Evolutionary conservation across 2,888 invertebrate species (phyloP).

Genomic region (Boloria selene): DNA sequence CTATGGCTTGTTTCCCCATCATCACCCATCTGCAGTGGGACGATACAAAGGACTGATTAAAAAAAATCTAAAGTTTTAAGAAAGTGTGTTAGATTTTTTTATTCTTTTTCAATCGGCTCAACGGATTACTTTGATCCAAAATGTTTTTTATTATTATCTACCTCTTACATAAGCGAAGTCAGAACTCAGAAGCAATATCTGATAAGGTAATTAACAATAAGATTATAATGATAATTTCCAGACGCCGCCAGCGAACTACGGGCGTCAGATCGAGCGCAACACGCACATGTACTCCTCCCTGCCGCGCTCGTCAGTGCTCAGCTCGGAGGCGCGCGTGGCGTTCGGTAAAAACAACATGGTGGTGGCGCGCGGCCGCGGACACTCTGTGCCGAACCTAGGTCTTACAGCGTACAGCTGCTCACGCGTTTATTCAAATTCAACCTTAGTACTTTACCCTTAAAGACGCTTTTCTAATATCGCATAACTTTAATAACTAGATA

Average conservation of each 20-base stretch:
- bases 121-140: no score
- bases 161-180: no score
- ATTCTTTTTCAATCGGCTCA: no score
- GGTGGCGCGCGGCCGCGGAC: constrained; percentile 80
- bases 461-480: constrained; percentile 40
- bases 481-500: background rate
- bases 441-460: constrained; percentile 44
- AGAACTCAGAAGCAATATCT: no score
- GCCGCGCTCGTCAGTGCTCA: constrained; percentile 85
- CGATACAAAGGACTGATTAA: no score
- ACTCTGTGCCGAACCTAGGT: constrained; percentile 97
- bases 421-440: constrained; percentile 15
- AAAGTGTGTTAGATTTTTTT: no score
- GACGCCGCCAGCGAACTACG: constrained; percentile 89
- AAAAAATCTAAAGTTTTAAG: no score
- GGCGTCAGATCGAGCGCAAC: constrained; percentile 88
- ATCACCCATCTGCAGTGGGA: no score
- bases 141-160: no score
- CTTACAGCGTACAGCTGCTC: constrained; percentile 51
- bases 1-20: no score
- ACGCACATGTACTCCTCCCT: constrained; percentile 87
- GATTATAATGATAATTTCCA: constrained; percentile 55
- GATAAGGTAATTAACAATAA: background rate
- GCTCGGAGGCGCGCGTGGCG: constrained; percentile 84
- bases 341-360: constrained; percentile 86